phyloP scores from a whole-genome alignment of 2,888 invertebrate genomes.

The Apoda limacodes region DNA sequence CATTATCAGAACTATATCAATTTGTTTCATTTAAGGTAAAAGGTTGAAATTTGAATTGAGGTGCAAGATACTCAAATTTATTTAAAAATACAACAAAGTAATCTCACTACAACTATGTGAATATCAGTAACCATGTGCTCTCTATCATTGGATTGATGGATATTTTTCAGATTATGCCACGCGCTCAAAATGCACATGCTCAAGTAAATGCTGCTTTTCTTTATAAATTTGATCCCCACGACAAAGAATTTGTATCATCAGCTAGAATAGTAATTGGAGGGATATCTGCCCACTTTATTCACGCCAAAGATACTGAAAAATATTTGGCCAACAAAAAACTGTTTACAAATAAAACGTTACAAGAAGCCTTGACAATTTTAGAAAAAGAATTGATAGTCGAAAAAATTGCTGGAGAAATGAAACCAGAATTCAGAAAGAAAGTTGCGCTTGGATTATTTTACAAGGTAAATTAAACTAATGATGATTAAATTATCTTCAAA shows the following conservation, averaged over 20 bases:
- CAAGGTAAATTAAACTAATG: slow-evolving; percentile 71
- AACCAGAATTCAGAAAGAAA: slow-evolving; percentile 67
- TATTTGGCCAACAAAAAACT: slow-evolving; percentile 50
- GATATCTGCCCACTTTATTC: slow-evolving; percentile 48
- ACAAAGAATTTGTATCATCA: slow-evolving; percentile 42
- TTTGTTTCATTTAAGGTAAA: slow-evolving; percentile 34
- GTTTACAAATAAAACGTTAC: slow-evolving; percentile 47
- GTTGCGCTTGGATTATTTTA: slow-evolving; percentile 73
- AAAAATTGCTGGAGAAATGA: slow-evolving; percentile 60
- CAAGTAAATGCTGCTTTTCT: slow-evolving; percentile 81
- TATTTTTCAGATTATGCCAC: slow-evolving; percentile 76
- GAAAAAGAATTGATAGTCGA: slow-evolving; percentile 31
- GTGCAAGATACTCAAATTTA: too few relatives aligned
- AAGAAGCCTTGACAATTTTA: slow-evolving; percentile 34
- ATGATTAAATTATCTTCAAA: too few relatives aligned
- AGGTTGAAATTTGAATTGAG: too few relatives aligned
- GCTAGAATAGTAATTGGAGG: slow-evolving; percentile 73
- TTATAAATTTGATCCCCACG: slow-evolving; percentile 58
- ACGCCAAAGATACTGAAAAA: slow-evolving; percentile 66
- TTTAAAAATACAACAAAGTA: too few relatives aligned
- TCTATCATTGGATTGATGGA: slow-evolving; percentile 3
- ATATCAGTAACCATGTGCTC: too few relatives aligned
- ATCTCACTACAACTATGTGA: too few relatives aligned
- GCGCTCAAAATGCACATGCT: slow-evolving; percentile 80
- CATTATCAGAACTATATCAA: slow-evolving; percentile 23